Evolutionary conservation across 2,113 vertebrate genomes (phyloP), one percentile per base, ranked within the genome.

Genomic region (Triplophysa tibetana): DNA sequence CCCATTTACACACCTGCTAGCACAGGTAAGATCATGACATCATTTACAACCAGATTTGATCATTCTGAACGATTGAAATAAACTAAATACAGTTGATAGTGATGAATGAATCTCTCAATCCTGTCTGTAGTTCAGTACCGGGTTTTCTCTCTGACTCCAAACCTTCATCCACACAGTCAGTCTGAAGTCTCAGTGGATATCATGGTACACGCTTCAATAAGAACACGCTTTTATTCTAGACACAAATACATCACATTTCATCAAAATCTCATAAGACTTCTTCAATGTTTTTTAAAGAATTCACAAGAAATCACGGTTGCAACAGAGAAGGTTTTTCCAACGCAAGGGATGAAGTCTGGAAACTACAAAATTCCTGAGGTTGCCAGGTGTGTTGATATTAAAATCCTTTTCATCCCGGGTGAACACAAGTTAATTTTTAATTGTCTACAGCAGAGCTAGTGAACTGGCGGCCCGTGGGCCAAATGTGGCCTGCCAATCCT

Each of bases 351-450:
- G 1, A 48, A 14, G 60, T 82, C 81, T 3, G 74, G 45, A n/a
- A 24, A 23, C 3, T 86, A 77, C 17, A 4, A 17, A 0, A 76
- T 89, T 29, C 88, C 86, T 33, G 86, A 87, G 29, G 9, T 89
- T 43, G 43, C 80, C 65, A 89, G 75, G 88, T 89, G 2, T 3
- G 84, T 75, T 24, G 11, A 64, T 8, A 11, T 45, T 52, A 16
- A 14, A 52, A 52, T 52, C 4, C 50, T 52, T 3, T 52, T 52
- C 12, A 52, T 2, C 50, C 50, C 50, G 14, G 13, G 33, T 33
- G 33, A 33, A 33, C 33, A 33, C 33, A 6, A 6, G 0, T 33
- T 33, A 4, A 33, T 33, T 33, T 33, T 33, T 5, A 33, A 33
- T 7, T 33, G 6, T 6, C 33, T 33, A 5, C 1, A 5, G 33